Evolutionary conservation across 1,140 invertebrate genomes (phyloP).

Genomic region (Drosophila tsacasi): DNA sequence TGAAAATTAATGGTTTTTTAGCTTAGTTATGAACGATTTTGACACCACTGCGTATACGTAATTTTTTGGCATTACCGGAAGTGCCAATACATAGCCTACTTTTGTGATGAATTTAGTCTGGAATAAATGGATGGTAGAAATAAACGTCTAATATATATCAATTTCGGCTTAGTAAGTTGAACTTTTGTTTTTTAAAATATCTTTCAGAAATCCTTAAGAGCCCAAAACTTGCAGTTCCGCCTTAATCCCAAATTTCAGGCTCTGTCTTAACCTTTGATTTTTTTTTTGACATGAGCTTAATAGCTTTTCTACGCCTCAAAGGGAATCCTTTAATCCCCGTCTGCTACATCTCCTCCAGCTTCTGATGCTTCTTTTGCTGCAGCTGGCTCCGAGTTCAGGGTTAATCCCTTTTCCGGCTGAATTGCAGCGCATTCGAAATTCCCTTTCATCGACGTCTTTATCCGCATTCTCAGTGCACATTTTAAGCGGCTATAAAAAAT

Average conservation of each 20-base stretch:
- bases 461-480: slow-evolving; percentile 17
- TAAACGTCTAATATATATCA: too few species aligned
- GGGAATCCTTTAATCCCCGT: slow-evolving; percentile 29
- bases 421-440: slow-evolving; percentile 53
- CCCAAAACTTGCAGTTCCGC: too few species aligned
- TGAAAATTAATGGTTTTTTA: too few species aligned
- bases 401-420: slow-evolving; percentile 35
- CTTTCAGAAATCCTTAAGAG: not conserved
- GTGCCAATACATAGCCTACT: too few species aligned
- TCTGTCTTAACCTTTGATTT: slow-evolving; percentile 18
- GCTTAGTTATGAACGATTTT: too few species aligned
- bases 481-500: slow-evolving; percentile 47
- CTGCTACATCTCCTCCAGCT: not conserved
- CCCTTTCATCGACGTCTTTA: slow-evolving; percentile 25
- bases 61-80: too few species aligned
- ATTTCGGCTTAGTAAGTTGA: too few species aligned
- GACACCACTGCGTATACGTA: too few species aligned
- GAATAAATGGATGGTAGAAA: too few species aligned
- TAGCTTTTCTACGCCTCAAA: slow-evolving; percentile 22
- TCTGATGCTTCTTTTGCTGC: not conserved
- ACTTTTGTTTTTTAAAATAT: not conserved
- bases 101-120: too few species aligned
- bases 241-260: not conserved
- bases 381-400: slow-evolving; percentile 19
- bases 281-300: slow-evolving; percentile 6